These are phyloP conservation scores for Halictus ligatus DNA, from an alignment of 2,888 invertebrate genomes.

Conservation along the genomic window DNA sequence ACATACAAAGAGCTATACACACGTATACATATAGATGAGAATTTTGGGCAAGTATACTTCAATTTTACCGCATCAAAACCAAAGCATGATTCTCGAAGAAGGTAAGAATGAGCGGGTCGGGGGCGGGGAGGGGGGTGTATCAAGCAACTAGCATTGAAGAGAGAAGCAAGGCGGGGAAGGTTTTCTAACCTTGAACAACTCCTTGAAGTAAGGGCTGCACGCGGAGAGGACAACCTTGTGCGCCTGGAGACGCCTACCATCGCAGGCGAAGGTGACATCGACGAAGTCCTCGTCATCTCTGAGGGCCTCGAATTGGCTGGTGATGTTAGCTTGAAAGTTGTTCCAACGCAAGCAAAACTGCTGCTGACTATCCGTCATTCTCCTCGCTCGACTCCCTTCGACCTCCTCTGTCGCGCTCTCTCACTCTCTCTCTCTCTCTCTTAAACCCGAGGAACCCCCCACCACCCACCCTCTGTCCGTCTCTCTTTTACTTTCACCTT, in stretches of 20 bases:
- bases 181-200: conserved; percentile 91
- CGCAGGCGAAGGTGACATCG: conserved; percentile 94
- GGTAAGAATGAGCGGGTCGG: conserved; percentile 30
- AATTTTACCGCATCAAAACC: conserved; percentile 29
- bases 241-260: conserved; percentile 92
- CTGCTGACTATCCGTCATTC: conserved; percentile 88
- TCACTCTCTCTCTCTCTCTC: conserved; percentile 47
- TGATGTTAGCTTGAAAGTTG: conserved; percentile 94
- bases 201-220: conserved; percentile 95
- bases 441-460: conserved; percentile 49
- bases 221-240: conserved; percentile 94
- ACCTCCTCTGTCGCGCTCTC: conserved; percentile 58
- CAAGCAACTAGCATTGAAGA: conserved; percentile 43
- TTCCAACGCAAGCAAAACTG: conserved; percentile 96
- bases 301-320: conserved; percentile 93
- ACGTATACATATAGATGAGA: neutral
- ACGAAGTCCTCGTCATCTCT: conserved; percentile 95
- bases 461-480: conserved; percentile 59
- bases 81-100: conserved; percentile 52
- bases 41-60: conserved; percentile 30
- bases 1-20: neutral
- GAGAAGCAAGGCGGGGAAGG: conserved; percentile 69
- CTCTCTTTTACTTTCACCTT: conserved; percentile 55
- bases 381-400: conserved; percentile 79
- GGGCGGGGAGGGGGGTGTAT: conserved; percentile 22